A percentile compares a stretch with the other conserved stretches of the same genome.
phyloP scores from a whole-genome alignment of 2,888 invertebrate species.

The Thecocarcelia acutangulata region DNA sequence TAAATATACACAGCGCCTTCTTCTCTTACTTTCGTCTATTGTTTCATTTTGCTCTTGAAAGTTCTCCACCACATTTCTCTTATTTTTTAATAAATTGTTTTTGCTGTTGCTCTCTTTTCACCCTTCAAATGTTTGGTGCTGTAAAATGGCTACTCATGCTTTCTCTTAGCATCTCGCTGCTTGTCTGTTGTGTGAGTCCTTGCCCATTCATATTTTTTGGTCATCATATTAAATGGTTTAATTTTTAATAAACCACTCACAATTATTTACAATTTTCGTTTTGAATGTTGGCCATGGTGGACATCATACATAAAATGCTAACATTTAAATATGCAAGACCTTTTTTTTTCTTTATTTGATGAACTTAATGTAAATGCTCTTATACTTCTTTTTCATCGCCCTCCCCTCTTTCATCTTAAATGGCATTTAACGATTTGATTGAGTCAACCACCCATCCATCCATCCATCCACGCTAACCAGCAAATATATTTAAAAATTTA shows the following conservation, averaged over 20 bases:
- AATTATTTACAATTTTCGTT: slow-evolving; percentile 68
- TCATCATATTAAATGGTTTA: slow-evolving; percentile 63
- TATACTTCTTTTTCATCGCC: slow-evolving; percentile 1
- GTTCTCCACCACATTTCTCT: neutral
- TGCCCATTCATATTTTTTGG: slow-evolving; percentile 45
- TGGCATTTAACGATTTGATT: slow-evolving; percentile 47
- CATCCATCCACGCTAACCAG: slow-evolving; percentile 9
- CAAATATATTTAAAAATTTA: slow-evolving; percentile 66
- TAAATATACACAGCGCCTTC: too few relatives aligned
- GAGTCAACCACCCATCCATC: slow-evolving; percentile 17
- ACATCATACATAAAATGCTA: slow-evolving; percentile 30
- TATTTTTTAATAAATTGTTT: neutral
- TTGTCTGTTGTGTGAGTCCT: slow-evolving; percentile 15
- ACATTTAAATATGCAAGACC: slow-evolving; percentile 59
- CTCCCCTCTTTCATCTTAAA: slow-evolving; percentile 10
- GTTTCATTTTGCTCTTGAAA: too few relatives aligned
- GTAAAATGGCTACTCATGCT: slow-evolving; percentile 10
- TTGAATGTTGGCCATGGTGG: slow-evolving; percentile 62
- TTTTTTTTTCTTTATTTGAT: slow-evolving; percentile 48
- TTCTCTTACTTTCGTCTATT: too few relatives aligned
- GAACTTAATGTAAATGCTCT: slow-evolving; percentile 10
- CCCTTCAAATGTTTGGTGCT: slow-evolving; percentile 17
- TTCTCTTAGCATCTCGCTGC: slow-evolving; percentile 1
- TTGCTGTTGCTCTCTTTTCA: neutral
- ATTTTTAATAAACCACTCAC: slow-evolving; percentile 69